phyloP scores from a whole-genome alignment of 2,113 vertebrate species.

The Coptodon rendalli region DNA sequence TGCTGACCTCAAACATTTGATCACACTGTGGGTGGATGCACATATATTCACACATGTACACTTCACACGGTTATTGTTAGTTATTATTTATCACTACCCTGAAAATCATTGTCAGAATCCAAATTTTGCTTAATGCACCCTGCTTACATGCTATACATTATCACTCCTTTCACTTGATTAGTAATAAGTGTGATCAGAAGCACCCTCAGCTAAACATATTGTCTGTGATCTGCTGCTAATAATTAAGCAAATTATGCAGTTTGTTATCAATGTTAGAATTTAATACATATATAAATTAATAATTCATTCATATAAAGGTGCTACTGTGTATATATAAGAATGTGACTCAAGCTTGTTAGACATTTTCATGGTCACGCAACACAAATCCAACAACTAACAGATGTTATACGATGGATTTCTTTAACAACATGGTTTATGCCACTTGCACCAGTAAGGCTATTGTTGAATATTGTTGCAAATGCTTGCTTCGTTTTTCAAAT shows the following conservation, averaged over 20 bases:
- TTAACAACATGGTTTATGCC: background rate
- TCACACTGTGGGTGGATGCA: conserved; percentile 4
- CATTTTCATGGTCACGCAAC: background rate
- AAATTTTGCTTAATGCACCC: background rate
- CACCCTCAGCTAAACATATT: background rate
- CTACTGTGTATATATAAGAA: background rate
- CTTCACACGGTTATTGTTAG: background rate
- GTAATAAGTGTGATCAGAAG: background rate
- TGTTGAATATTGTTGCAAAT: background rate
- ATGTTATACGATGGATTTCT: background rate
- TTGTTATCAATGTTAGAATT: background rate
- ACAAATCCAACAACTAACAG: background rate
- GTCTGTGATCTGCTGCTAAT: background rate
- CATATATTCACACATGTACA: background rate
- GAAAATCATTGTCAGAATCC: background rate
- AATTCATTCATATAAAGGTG: background rate
- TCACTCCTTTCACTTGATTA: background rate
- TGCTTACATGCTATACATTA: background rate
- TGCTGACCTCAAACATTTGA: conserved; percentile 38
- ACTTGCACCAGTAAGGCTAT: background rate
- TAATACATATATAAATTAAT: background rate
- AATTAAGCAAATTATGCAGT: background rate
- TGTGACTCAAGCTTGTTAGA: background rate
- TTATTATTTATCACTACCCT: background rate
- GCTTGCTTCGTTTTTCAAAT: background rate